Evolutionary conservation across 2,888 invertebrate species (phyloP).

Genomic region (Sarcophaga subvicina): DNA sequence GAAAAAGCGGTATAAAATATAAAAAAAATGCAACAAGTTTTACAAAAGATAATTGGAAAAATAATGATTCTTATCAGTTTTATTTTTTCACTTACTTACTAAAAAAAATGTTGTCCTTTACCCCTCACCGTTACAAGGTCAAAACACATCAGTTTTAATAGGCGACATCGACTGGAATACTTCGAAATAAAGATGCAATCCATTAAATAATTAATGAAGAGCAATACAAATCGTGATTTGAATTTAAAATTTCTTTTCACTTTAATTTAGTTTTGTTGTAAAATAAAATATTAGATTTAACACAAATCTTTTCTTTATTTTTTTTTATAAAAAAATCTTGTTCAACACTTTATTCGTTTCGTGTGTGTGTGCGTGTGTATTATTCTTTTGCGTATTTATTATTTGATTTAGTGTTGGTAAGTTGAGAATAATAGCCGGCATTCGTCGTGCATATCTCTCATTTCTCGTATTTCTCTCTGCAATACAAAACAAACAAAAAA

Average conservation of each 20-base stretch:
- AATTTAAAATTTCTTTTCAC: neutral
- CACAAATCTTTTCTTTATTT: neutral
- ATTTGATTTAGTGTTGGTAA: constrained; percentile 22
- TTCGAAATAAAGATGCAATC: neutral
- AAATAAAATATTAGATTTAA: neutral
- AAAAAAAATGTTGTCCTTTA: too few species aligned
- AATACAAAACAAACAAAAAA: neutral
- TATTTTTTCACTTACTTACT: neutral
- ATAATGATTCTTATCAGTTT: neutral
- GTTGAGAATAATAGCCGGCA: constrained; percentile 31
- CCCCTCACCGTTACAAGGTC: too few species aligned
- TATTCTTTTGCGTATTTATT: neutral
- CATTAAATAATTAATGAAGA: neutral
- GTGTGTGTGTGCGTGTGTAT: neutral
- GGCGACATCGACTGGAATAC: neutral
- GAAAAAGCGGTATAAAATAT: neutral
- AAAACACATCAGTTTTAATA: too few species aligned
- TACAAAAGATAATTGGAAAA: neutral
- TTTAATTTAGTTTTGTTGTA: constrained; percentile 9
- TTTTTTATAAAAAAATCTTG: neutral
- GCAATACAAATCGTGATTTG: constrained; percentile 10
- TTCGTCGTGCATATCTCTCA: constrained; percentile 4
- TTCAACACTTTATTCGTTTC: neutral
- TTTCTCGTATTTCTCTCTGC: constrained; percentile 7
- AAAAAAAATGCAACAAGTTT: neutral